Percentiles rank a stretch among this genome's conserved stretches.
These are phyloP conservation scores for Poecilia velifera DNA, from an alignment of 2,797 vertebrate genomes.

Conservation along the genomic window DNA sequence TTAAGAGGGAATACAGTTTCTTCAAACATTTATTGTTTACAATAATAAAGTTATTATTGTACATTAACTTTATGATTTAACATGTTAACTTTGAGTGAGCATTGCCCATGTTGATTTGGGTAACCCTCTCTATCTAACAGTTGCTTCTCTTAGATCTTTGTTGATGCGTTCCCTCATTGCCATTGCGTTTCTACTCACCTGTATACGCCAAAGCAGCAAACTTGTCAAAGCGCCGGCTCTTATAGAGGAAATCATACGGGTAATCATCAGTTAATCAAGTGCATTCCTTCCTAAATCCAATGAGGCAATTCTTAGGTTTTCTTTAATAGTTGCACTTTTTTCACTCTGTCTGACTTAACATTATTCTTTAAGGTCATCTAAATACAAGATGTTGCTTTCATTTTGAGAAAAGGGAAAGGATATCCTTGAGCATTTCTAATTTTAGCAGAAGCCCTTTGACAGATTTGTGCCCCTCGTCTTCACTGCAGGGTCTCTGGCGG, in stretches of 20 bases:
- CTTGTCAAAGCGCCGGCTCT: neutral
- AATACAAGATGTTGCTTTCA: neutral
- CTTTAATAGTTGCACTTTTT: neutral
- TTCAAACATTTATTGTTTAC: no score
- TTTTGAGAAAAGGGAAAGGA: neutral
- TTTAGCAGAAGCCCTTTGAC: neutral
- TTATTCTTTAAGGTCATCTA: neutral
- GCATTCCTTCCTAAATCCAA: neutral
- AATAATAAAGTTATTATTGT: neutral
- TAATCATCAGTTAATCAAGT: neutral
- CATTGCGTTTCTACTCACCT: neutral
- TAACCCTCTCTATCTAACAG: neutral
- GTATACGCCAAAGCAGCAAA: neutral
- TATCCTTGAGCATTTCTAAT: neutral
- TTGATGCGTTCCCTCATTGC: neutral
- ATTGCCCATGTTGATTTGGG: neutral
- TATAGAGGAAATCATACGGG: neutral
- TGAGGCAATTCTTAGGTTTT: neutral
- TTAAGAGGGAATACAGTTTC: neutral
- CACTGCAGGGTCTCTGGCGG: constrained; percentile 89
- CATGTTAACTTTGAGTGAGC: neutral
- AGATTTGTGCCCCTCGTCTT: constrained; percentile 42
- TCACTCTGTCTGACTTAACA: neutral
- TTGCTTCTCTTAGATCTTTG: neutral
- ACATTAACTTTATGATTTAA: neutral